Base-by-base conservation (phyloP, 2,113 vertebrate species). In the Nestor notabilis region DNA sequence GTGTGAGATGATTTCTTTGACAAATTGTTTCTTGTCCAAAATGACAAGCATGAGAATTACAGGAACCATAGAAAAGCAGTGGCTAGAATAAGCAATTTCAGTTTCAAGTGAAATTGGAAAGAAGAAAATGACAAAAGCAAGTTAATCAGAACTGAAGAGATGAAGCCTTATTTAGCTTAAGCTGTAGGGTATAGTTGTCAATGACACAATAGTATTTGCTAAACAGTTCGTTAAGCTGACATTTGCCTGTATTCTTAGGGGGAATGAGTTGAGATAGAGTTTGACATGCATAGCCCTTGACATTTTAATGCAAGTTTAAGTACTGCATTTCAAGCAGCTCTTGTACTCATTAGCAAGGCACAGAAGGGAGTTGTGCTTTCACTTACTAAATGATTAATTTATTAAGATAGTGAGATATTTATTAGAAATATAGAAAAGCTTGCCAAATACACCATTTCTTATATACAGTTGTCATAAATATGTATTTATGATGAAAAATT, bases 221-320 rank as follows among this genome's bases (percentile, higher is more conserved):
- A 94, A 97, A 96, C 86, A 97, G 93, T 97, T 98, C 50, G 85
- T 97, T 97, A 97, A 95, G 83, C 90, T 98, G 93, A 97, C 91
- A 97, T 98, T 98, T 98, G 65, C 71, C 78, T 87, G 58, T 96
- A 92, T 96, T 98, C 93, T 97, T 98, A 81, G 49, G 97, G 96
- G 97, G 43, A 97, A 91, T 82, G 79, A 95, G 64, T 95, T 96
- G 92, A 95, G 93, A 85, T 97, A 95, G 82, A 97, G 90, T 96
- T 96, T 96, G 96, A 97, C 89, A 94, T 89, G 83, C 87, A 94
- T 71, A 98, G 94, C 93, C 95, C 93, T 97, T 98, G 97, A 97
- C 96, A 98, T 97, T 98, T 98, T 96, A 95, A 91, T 95, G 92
- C 89, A 93, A 86, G 94, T 95, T 97, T 97, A 97, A 97, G 93